Base-by-base conservation (phyloP, 2,797 vertebrate genomes). In the Sebastolobus alascanus region DNA sequence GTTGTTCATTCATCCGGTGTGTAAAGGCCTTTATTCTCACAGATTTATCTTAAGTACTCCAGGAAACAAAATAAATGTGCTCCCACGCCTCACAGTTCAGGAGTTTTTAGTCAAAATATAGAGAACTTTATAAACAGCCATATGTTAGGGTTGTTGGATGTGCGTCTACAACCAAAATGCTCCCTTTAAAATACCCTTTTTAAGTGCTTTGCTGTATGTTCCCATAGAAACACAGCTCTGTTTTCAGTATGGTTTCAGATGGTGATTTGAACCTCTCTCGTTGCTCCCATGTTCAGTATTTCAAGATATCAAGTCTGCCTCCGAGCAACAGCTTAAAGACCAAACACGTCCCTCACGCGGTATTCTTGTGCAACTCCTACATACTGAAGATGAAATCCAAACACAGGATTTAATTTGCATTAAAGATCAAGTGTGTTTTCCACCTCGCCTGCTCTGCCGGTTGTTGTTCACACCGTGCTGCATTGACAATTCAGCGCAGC, bases 141-240 rank as follows among this genome's bases (percentile, higher is more conserved):
- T 2, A 5, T 38, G 22, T 63, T 25, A 22, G 14, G 33, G 29
- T 18, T 56, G 22, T 16, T 66, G 12, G 12, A 59, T 58, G 16
- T 40, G 40, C 56, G 54, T 29, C 37, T n/a, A 29, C 20, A 40
- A 27, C 8, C 16, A n/a, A 63, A 27, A 22, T n/a, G 25, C 11
- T 25, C 13, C 14, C 50, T 64, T 25, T 43, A 64, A 73, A 25
- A 27, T 6, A 52, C 12, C 22, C 14, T 40, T 50, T 6, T 31
- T 1, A 35, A 73, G 20, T 37, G 9, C 37, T 66, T 58, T 13
- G 18, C 31, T 73, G 69, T 80, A 69, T 71, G 84, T 93, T 90
- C 83, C 90, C 87, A 91, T 91, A 85, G 90, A 92, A 92, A 90
- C 91, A 63, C 70, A 77, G 77, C 86, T 58, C 37, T 52, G 63